Conservation (phyloP, 2,113 vertebrate species). For the Phyllopteryx taeniolatus region DNA sequence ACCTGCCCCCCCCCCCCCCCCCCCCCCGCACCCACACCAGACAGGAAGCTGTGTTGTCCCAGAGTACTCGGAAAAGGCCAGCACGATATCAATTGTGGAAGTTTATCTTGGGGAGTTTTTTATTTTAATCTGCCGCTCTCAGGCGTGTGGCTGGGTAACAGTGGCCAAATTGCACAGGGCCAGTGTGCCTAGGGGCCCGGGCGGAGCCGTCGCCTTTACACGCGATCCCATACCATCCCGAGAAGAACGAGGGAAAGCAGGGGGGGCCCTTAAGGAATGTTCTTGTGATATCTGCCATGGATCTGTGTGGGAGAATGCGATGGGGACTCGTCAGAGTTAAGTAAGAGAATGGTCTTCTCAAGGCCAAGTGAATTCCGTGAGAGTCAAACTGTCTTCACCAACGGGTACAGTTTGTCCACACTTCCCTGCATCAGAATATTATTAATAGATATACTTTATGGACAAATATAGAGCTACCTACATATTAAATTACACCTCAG, state of each 20-base stretch:
- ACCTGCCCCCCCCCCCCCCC: slow-evolving; percentile 30
- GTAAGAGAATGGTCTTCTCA: slow-evolving; percentile 13
- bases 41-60: slow-evolving; percentile 69
- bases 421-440: background rate
- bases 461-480: background rate
- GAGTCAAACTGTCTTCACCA: background rate
- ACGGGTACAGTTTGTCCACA: background rate
- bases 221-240: slow-evolving; percentile 61
- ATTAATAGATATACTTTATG: background rate
- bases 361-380: slow-evolving; percentile 13
- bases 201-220: slow-evolving; percentile 69
- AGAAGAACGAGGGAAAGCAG: slow-evolving; percentile 40
- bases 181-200: slow-evolving; percentile 60
- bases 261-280: slow-evolving; percentile 45
- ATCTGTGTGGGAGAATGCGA: slow-evolving; percentile 62
- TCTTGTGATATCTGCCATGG: slow-evolving; percentile 53
- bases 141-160: slow-evolving; percentile 63
- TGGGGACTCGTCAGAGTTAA: slow-evolving; percentile 30
- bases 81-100: slow-evolving; percentile 71
- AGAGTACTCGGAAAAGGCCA: slow-evolving; percentile 63
- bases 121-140: slow-evolving; percentile 65
- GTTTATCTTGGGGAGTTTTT: slow-evolving; percentile 74
- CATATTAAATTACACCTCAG: too few species aligned
- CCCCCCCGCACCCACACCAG: slow-evolving; percentile 9
- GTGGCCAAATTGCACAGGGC: slow-evolving; percentile 58